Evolutionary conservation across 2,113 vertebrate species (phyloP), one percentile per base, ranked within the genome.

Genomic region (Myxocyprinus asiaticus): DNA sequence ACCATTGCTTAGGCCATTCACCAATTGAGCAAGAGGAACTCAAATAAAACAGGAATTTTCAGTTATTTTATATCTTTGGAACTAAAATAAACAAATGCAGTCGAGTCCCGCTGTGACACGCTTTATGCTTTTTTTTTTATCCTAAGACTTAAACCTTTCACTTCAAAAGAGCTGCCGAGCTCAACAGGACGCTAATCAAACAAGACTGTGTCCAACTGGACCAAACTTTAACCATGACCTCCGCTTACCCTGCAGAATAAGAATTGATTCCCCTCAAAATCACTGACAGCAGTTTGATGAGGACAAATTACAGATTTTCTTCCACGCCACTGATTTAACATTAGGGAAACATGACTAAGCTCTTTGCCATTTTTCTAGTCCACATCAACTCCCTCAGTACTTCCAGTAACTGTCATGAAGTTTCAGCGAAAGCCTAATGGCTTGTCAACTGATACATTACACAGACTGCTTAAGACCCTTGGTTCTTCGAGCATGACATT

Each of bases 241-340:
- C 44, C 59, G 67, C 69, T 82, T 77, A 78, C 48, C 77, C 48
- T 63, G 64, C 33, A 17, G 66, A 67, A 74, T 43, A 53, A 65
- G 33, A 71, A 75, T 63, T 43, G 63, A 78, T 80, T 51, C 7
- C 48, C 51, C 74, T 72, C 75, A 72, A 45, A 85, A 58, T 66
- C 9, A 9, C 53, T 75, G 53, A 78, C 69, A 72, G 55, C 73
- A 3, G 22, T 64, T 8, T 82, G 73, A 85, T 66, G 62, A 66
- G 50, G 68, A 84, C 50, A 84, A 86, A 88, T 84, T 55, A 75
- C 78, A 77, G 22, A 66, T 15, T 76, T 56, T 47, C 80, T 81
- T 62, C 42, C 48, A 65, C 42, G 33, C 75, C 14, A 33, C 51
- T 79, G 61, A 76, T 78, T 69, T 48, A 8, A 48, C 33, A 33